These are phyloP conservation scores for Melolontha melolontha DNA, from an alignment of 2,888 invertebrate species.

Conservation along the genomic window DNA sequence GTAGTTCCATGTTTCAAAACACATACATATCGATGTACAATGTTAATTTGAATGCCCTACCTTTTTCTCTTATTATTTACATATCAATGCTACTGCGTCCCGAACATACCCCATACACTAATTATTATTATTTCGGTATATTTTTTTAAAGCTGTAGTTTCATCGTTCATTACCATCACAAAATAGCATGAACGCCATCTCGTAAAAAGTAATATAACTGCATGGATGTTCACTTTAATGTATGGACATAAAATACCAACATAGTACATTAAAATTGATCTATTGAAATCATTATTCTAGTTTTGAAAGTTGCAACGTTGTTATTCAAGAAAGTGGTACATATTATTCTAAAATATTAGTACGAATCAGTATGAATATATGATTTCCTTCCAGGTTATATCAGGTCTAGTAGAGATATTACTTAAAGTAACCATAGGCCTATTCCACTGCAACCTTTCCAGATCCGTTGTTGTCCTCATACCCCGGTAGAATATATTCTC, in stretches of 20 bases:
- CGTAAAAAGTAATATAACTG: background rate
- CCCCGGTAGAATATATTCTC: no score
- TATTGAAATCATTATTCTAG: no score
- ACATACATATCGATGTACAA: conserved; percentile 30
- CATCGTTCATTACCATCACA: conserved; percentile 8
- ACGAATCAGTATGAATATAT: no score
- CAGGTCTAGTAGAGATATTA: no score
- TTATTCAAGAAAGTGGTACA: no score
- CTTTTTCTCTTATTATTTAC: background rate
- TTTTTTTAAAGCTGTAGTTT: conserved; percentile 28
- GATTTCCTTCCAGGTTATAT: no score
- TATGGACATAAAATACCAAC: background rate
- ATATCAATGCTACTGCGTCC: background rate
- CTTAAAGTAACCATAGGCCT: no score
- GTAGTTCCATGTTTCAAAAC: conserved; percentile 19
- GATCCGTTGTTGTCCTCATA: no score
- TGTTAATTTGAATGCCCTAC: conserved; percentile 10
- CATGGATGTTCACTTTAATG: conserved; percentile 9
- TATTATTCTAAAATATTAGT: no score
- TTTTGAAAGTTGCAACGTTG: no score
- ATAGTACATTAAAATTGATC: conserved; percentile 14
- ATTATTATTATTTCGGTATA: conserved; percentile 4
- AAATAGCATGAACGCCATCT: conserved; percentile 21
- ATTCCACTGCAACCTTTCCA: no score
- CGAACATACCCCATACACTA: conserved; percentile 1